A percentile compares a stretch with the other conserved stretches of the same genome.
These are phyloP conservation scores for Helleia helle DNA, from an alignment of 2,888 invertebrate species.

Conservation along the genomic window DNA sequence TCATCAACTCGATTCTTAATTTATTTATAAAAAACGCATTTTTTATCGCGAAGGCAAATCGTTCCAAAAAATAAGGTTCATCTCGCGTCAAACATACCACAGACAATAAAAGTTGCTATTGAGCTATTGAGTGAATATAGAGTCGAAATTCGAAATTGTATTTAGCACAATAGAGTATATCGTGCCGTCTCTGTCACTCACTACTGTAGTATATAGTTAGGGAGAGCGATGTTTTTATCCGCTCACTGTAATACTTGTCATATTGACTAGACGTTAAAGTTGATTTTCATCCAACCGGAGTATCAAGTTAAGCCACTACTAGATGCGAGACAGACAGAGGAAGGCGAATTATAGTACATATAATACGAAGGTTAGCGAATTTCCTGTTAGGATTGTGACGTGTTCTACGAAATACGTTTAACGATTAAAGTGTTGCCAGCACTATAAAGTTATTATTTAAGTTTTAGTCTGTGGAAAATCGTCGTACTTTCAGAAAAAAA, in stretches of 20 bases:
- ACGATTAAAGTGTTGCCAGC: neutral
- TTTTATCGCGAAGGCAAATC: no score
- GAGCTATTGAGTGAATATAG: neutral
- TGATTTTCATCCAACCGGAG: neutral
- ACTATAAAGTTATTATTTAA: neutral
- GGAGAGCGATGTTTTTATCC: neutral
- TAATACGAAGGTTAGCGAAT: conserved; percentile 7
- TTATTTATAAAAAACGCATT: no score
- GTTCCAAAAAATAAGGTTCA: no score
- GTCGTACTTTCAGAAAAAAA: no score
- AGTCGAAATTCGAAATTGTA: neutral
- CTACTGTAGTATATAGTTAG: neutral
- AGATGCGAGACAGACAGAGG: conserved; percentile 2
- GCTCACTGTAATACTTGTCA: neutral
- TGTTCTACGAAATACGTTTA: neutral
- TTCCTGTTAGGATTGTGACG: conserved; percentile 2
- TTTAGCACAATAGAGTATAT: neutral
- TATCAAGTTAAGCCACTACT: neutral
- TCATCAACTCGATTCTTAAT: no score
- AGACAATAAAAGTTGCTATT: conserved; percentile 4
- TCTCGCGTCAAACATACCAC: no score
- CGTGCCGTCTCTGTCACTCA: conserved; percentile 3
- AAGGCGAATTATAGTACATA: neutral
- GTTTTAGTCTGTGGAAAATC: no score
- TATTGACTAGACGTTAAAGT: neutral